These are phyloP conservation scores for Caenorhabditis becei DNA, from an alignment of 2,888 invertebrate species.

Conservation along the genomic window DNA sequence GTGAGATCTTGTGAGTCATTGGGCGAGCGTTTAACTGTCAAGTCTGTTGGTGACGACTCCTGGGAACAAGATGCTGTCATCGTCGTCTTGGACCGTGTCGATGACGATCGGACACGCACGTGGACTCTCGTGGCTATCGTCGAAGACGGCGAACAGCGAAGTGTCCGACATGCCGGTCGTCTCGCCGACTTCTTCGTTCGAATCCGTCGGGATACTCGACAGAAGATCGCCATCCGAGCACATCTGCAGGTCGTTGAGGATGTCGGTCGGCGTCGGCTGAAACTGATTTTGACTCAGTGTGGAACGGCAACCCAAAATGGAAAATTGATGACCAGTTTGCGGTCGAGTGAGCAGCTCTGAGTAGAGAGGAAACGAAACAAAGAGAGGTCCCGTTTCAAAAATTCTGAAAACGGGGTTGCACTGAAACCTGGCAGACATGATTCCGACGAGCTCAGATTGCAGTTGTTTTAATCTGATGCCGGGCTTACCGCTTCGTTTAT, in stretches of 20 bases:
- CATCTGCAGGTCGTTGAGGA: constrained; percentile 37
- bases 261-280: constrained; percentile 32
- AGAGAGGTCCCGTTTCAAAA: too few relatives aligned
- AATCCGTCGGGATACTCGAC: constrained; percentile 9
- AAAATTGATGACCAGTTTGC: too few relatives aligned
- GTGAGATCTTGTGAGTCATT: too few relatives aligned
- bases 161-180: not conserved
- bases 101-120: constrained; percentile 32
- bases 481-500: not conserved
- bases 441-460: too few relatives aligned
- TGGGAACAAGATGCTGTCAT: constrained; percentile 25
- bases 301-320: too few relatives aligned
- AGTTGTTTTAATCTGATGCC: too few relatives aligned
- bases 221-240: constrained; percentile 2
- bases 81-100: constrained; percentile 48
- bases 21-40: too few relatives aligned
- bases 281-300: not conserved
- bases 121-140: constrained; percentile 33
- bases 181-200: constrained; percentile 2
- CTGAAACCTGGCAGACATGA: too few relatives aligned
- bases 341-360: too few relatives aligned
- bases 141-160: constrained; percentile 22
- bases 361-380: too few relatives aligned
- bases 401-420: too few relatives aligned
- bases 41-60: not conserved